Evolutionary conservation across 2,113 vertebrate genomes (phyloP), one percentile per base, ranked within the genome.

Genomic region (Pseudorectes ferrugineus): DNA sequence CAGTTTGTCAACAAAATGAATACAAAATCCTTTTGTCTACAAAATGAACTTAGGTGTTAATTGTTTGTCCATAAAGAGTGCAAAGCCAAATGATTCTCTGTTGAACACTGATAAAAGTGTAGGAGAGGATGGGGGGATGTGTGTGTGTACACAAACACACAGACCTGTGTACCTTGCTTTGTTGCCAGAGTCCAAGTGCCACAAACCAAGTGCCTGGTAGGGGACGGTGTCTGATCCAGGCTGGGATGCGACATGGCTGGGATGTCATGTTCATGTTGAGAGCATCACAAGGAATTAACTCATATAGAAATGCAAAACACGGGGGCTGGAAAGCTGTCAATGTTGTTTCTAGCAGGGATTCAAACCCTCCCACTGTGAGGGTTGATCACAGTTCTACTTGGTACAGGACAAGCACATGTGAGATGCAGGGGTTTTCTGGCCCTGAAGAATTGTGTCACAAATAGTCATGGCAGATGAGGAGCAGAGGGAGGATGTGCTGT

Each of bases 1-100:
- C 92, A 93, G 78, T 95, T 88, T 96, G 92, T 97, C 93, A 92
- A 95, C 94, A 96, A 93, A 97, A 95, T 66, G 46, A 96, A 96
- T 75, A 48, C 51, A 94, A 96, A 97, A 93, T 95, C 88, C 91
- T 92, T 96, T 96, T 76, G 23, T 96, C 87, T 92, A 94, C 91
- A 96, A 46, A 89, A 93, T 83, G 58, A 77, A 96, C 88, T 62
- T 75, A 42, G 45, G 63, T 96, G 94, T 96, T 98, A 97, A 97
- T 97, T 97, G 80, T 96, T 92, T 91, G 49, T 59, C 35, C 13
- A 89, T 59, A 85, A 88, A 35, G 73, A 91, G 52, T 43, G 65
- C 75, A 92, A 89, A 93, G 76, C 91, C 67, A 94, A 96, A 93
- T 75, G 84, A 66, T 92, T 72, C 92, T 96, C 81, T 96, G 89